Conservation (phyloP, 2,797 vertebrate genomes). For the Cuculus canorus region DNA sequence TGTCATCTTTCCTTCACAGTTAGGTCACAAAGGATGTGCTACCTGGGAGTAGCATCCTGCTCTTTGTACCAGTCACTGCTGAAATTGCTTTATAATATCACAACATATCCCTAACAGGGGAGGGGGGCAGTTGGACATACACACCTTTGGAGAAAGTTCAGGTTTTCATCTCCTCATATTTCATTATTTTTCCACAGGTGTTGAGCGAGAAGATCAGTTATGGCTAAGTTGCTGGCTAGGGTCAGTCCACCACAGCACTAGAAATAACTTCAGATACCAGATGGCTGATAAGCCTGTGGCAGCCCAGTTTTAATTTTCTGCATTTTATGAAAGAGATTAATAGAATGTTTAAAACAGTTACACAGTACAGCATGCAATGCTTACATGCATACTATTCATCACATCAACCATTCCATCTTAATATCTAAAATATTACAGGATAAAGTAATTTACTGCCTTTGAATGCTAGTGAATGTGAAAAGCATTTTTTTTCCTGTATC, state of each 20-base stretch:
- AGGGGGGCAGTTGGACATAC: no score
- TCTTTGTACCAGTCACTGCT: no score
- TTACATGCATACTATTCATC: background rate
- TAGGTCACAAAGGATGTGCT: no score
- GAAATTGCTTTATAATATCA: no score
- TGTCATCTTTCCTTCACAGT: no score
- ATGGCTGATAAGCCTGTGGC: background rate
- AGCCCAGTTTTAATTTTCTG: background rate
- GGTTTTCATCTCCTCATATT: no score
- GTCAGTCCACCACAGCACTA: background rate
- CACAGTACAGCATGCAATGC: background rate
- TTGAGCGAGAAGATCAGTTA: background rate
- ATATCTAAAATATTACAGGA: background rate
- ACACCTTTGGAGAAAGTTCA: no score
- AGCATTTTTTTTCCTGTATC: background rate
- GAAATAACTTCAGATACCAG: background rate
- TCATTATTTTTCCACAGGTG: no score
- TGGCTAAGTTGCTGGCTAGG: background rate
- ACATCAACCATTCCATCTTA: background rate
- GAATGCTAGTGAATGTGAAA: background rate
- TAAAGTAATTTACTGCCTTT: slow-evolving; percentile 9
- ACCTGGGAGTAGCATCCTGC: no score
- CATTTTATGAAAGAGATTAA: slow-evolving; percentile 8
- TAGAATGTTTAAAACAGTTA: background rate
- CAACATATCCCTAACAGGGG: no score